Evolutionary conservation across 2,888 invertebrate genomes (phyloP), one percentile per base, ranked within the genome.

Genomic region (Hirtodrosophila confusa): DNA sequence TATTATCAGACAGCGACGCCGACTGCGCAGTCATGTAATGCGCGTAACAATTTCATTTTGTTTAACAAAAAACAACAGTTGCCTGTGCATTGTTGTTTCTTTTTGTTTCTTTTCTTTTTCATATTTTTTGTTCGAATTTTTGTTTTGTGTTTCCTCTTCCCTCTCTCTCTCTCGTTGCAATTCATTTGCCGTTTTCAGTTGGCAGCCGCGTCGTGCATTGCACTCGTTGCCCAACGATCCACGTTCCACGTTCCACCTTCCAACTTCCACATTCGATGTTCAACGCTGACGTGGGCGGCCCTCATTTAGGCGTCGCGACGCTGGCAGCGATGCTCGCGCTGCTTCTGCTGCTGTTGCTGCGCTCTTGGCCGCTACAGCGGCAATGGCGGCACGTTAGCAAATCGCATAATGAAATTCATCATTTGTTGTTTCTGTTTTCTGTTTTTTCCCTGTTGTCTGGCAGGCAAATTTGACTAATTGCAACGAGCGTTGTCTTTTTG

Each of bases 41-140:
- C 69, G 86, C 80, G 77, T 73, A 82, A 82, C 78, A 85, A 74
- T 75, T 87, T 73, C 69, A 74, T 79, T 85, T 87, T 63, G 69
- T 80, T 84, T 75, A 54, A 69, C 62, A 74, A 68, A 17, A 60
- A 75, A 66, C 69, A 82, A 63, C 62, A 57, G 43, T 51, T 61
- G 31, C 36, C 48, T 40, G 41, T 51, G 58, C 43, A 70, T 70
- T 63, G 44, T 63, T 63, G 49, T 50, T 61, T 36, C 10, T 43
- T 31, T 36, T n/a, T n/a, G n/a, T n/a, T n/a, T 43, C 37, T 53
- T 50, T 35, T 9, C 10, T 24, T 35, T 9, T 11, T 24, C 29
- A n/a, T 35, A 24, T 43, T 41, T 17, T 57, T 44, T 47, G 54
- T 58, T 47, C 48, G 5, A 44, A 6, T 56, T 31, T 51, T 41